These are phyloP conservation scores for Mechanitis mazaeus DNA, from an alignment of 2,888 invertebrate genomes.

Conservation along the genomic window DNA sequence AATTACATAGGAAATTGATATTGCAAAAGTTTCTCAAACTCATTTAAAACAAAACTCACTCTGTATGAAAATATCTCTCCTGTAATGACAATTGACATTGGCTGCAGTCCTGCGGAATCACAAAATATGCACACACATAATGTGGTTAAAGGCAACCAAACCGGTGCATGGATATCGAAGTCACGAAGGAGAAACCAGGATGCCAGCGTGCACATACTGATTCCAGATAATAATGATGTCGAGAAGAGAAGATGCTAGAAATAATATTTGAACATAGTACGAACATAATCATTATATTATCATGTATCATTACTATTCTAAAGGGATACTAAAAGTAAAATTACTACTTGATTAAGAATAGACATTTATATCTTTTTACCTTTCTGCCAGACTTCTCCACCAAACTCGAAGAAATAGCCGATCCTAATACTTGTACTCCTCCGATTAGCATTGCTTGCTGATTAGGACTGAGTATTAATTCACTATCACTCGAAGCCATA, in stretches of 20 bases:
- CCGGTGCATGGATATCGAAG: slow-evolving; percentile 43
- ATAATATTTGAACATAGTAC: neutral
- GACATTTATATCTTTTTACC: slow-evolving; percentile 34
- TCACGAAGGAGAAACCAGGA: slow-evolving; percentile 59
- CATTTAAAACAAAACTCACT: slow-evolving; percentile 35
- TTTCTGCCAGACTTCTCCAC: slow-evolving; percentile 63
- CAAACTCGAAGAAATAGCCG: slow-evolving; percentile 50
- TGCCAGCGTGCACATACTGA: slow-evolving; percentile 59
- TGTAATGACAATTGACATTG: slow-evolving; percentile 67
- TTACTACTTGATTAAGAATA: neutral
- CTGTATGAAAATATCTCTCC: slow-evolving; percentile 73
- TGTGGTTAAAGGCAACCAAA: slow-evolving; percentile 69
- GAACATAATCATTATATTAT: neutral
- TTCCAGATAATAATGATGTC: slow-evolving; percentile 54
- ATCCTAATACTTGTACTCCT: slow-evolving; percentile 57
- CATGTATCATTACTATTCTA: too few relatives aligned
- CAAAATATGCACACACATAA: slow-evolving; percentile 71
- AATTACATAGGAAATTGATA: too few relatives aligned
- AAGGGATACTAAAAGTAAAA: neutral
- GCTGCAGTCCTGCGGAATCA: slow-evolving; percentile 71
- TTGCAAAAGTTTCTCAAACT: too few relatives aligned
- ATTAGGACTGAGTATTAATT: slow-evolving; percentile 51
- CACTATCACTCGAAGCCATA: slow-evolving; percentile 44
- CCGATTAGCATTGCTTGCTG: slow-evolving; percentile 68
- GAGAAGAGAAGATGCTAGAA: slow-evolving; percentile 52